Conservation (phyloP, 1,140 invertebrate species). For the Microplitis demolitor region DNA sequence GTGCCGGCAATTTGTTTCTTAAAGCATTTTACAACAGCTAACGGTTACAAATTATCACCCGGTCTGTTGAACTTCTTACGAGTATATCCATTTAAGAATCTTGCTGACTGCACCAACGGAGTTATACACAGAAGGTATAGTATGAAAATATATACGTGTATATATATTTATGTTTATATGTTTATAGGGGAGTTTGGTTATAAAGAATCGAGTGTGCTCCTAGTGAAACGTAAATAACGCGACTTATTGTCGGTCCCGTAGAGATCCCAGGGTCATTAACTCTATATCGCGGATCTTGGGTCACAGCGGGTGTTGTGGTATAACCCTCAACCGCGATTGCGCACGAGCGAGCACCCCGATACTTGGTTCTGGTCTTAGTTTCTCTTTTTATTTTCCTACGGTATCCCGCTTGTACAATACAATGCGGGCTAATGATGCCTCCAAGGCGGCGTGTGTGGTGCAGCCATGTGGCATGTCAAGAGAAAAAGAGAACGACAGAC, state of each 20-base stretch:
- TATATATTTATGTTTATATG: not conserved
- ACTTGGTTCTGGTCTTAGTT: too few species aligned
- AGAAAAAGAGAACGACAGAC: not conserved
- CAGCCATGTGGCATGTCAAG: not conserved
- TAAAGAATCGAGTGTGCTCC: conserved; percentile 25
- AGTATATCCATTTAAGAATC: not conserved
- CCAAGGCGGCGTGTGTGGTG: conserved; percentile 34
- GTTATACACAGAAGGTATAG: not conserved
- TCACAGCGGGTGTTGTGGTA: conserved; percentile 51
- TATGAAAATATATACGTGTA: too few species aligned
- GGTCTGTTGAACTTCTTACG: not conserved
- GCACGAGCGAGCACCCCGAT: conserved; percentile 3
- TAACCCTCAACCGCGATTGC: conserved; percentile 48
- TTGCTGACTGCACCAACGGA: not conserved
- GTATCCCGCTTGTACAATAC: conserved; percentile 32
- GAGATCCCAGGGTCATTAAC: conserved; percentile 53
- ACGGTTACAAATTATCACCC: not conserved
- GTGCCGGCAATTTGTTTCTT: not conserved
- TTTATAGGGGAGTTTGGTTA: not conserved
- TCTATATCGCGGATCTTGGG: conserved; percentile 49
- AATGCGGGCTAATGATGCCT: conserved; percentile 53
- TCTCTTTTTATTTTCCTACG: not conserved
- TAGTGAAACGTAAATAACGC: conserved; percentile 52
- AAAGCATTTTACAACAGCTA: conserved; percentile 4
- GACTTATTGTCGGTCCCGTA: conserved; percentile 52